phyloP scores from a whole-genome alignment of 2,888 invertebrate species.

The Macropis europaea region DNA sequence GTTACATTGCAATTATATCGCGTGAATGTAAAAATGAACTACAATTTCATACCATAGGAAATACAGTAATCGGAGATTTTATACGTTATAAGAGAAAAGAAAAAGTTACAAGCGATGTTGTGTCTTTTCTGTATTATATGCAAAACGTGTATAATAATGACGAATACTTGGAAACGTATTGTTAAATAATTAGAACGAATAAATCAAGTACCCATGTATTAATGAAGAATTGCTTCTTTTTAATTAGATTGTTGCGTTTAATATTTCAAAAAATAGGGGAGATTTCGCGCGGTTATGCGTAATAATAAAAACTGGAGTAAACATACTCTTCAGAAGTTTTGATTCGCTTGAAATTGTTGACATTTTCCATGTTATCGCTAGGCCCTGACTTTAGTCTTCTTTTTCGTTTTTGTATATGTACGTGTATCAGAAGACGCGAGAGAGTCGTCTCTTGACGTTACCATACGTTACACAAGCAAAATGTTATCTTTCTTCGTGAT shows the following conservation, averaged over 20 bases:
- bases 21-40: not conserved
- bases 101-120: not conserved
- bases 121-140: constrained; percentile 1
- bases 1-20: not conserved
- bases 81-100: not conserved
- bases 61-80: not conserved
- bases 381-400: constrained; percentile 1
- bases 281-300: no score
- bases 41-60: not conserved
- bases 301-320: not conserved
- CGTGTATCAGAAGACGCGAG: not conserved
- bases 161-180: not conserved
- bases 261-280: no score
- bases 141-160: not conserved
- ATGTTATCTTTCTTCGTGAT: not conserved
- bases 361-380: constrained; percentile 20
- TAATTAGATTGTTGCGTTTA: no score
- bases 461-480: not conserved
- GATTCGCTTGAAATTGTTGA: not conserved
- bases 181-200: not conserved
- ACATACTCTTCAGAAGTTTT: not conserved
- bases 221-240: not conserved
- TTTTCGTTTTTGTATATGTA: not conserved
- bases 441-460: not conserved
- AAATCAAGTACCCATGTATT: not conserved